Conservation (phyloP, 2,797 vertebrate genomes). For the Tarsius wallacei region DNA sequence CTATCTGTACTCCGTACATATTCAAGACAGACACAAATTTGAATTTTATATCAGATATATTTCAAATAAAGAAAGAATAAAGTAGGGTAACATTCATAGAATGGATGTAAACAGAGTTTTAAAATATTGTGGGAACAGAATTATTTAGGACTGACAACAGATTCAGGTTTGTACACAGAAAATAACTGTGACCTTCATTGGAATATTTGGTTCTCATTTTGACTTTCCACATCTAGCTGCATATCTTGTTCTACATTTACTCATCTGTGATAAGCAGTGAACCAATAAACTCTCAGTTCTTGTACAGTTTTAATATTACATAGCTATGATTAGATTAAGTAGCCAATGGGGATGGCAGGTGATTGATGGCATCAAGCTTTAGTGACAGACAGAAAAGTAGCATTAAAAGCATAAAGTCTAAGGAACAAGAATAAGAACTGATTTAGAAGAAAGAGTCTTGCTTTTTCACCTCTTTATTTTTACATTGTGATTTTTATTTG, state of each 20-base stretch:
- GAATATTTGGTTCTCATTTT: background rate
- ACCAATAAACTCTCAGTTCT: background rate
- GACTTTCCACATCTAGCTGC: background rate
- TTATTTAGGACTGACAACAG: background rate
- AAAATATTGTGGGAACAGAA: background rate
- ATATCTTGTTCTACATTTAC: background rate
- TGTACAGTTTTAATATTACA: background rate
- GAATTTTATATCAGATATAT: background rate
- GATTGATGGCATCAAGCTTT: background rate
- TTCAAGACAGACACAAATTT: conserved; percentile 12
- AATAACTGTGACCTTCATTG: background rate
- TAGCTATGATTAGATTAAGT: background rate
- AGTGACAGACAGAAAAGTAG: background rate
- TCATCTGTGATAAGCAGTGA: background rate
- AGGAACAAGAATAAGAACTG: background rate
- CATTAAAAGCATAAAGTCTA: background rate
- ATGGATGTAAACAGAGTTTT: background rate
- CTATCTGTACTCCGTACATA: background rate
- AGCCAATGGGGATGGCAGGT: background rate
- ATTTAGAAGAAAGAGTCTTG: background rate
- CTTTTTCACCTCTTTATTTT: background rate
- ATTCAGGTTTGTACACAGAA: background rate
- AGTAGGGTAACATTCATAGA: background rate
- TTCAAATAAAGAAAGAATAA: background rate
- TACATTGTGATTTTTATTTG: conserved; percentile 8